Percentiles rank a stretch among this genome's conserved stretches.
phyloP scores from a whole-genome alignment of 2,888 invertebrate genomes.

The Euplagia quadripunctaria region DNA sequence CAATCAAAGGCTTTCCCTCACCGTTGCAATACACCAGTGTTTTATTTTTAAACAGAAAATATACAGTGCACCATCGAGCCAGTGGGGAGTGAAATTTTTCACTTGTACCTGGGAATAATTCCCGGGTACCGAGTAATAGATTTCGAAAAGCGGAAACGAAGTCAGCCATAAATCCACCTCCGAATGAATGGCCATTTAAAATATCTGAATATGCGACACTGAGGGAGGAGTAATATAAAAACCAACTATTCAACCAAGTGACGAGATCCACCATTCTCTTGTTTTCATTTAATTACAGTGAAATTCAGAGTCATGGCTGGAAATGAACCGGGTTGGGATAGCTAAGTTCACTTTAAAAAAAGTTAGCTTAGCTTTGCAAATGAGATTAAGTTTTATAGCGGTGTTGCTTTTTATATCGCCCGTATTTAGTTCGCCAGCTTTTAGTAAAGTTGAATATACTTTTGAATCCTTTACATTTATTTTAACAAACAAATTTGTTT shows the following conservation, averaged over 20 bases:
- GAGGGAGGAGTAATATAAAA: constrained; percentile 60
- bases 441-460: not conserved
- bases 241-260: constrained; percentile 72
- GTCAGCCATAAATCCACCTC: constrained; percentile 72
- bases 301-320: constrained; percentile 73
- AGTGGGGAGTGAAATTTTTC: constrained; percentile 64
- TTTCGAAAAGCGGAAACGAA: constrained; percentile 75
- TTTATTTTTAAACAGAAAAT: constrained; percentile 59
- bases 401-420: constrained; percentile 57
- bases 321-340: constrained; percentile 58
- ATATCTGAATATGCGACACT: constrained; percentile 55
- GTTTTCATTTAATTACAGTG: constrained; percentile 85
- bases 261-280: constrained; percentile 77
- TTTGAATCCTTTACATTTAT: not conserved
- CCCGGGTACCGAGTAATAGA: constrained; percentile 74
- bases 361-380: constrained; percentile 73
- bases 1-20: constrained; percentile 10
- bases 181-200: constrained; percentile 66
- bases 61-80: constrained; percentile 55
- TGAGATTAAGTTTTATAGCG: constrained; percentile 71
- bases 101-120: constrained; percentile 74
- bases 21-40: constrained; percentile 32
- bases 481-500: not conserved
- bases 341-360: constrained; percentile 67
- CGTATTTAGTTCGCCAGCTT: constrained; percentile 48